Conservation (phyloP, 2,888 invertebrate species). For the Callimorpha dominula region DNA sequence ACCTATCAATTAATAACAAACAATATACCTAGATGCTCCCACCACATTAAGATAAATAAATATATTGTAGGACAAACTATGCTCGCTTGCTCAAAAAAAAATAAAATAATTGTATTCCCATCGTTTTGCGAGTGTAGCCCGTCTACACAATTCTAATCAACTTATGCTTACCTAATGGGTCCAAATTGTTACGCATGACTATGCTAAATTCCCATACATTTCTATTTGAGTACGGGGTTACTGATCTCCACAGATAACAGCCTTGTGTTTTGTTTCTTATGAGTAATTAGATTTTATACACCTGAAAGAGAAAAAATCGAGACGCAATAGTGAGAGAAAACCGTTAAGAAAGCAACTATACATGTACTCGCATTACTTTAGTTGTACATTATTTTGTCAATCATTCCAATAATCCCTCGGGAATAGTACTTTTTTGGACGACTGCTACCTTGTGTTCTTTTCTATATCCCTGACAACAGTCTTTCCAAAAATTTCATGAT, state of each 20-base stretch:
- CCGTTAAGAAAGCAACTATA: background rate
- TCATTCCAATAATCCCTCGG: no score
- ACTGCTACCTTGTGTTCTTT: no score
- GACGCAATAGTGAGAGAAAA: background rate
- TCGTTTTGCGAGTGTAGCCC: background rate
- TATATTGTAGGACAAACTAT: no score
- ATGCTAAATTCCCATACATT: background rate
- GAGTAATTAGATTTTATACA: background rate
- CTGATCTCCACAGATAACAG: background rate
- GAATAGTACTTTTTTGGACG: no score
- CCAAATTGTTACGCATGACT: slow-evolving; percentile 4
- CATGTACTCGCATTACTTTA: no score
- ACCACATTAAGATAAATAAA: background rate
- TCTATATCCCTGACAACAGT: no score
- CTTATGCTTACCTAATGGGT: slow-evolving; percentile 10
- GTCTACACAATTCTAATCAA: slow-evolving; percentile 15
- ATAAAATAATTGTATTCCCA: background rate
- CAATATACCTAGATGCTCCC: background rate
- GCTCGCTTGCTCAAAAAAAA: background rate
- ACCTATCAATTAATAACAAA: no score
- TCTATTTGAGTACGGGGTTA: slow-evolving; percentile 1
- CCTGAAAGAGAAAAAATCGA: no score
- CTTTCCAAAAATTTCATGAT: no score
- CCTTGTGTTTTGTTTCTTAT: background rate
- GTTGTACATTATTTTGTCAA: no score